phyloP scores from a whole-genome alignment of 2,797 vertebrate species.

The Chelon auratus region DNA sequence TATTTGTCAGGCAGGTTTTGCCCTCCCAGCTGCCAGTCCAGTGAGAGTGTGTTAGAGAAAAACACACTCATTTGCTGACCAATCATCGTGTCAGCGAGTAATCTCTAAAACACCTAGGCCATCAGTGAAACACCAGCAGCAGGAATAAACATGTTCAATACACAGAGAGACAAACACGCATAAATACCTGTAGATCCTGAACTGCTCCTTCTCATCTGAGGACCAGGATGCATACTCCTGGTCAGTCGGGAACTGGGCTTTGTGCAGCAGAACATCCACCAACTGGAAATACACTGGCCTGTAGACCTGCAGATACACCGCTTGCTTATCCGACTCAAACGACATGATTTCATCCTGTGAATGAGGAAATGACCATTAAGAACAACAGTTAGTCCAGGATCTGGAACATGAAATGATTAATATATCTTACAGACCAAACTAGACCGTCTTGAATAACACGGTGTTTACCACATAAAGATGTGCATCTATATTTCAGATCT shows the following conservation, averaged over 20 bases:
- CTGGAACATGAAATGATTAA: constrained; percentile 9
- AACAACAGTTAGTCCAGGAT: background rate
- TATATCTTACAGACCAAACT: background rate
- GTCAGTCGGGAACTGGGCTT: constrained; percentile 97
- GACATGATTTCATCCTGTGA: constrained; percentile 96
- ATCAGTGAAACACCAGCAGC: constrained; percentile 32
- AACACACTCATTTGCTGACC: constrained; percentile 55
- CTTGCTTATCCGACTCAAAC: constrained; percentile 94
- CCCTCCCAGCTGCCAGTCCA: constrained; percentile 39
- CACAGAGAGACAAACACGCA: background rate
- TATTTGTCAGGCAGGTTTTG: constrained; percentile 39
- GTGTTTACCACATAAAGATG: background rate
- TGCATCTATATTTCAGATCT: background rate
- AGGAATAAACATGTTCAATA: background rate
- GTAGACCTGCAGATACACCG: constrained; percentile 96
- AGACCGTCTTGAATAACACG: background rate
- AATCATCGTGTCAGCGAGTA: constrained; percentile 56
- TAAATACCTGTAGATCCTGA: constrained; percentile 96
- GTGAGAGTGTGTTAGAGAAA: constrained; percentile 56
- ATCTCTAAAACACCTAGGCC: constrained; percentile 47
- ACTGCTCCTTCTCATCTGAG: constrained; percentile 97
- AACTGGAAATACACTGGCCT: constrained; percentile 98
- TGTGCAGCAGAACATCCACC: constrained; percentile 96
- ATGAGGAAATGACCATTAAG: background rate
- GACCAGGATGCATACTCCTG: constrained; percentile 97